Evolutionary conservation across 2,113 vertebrate genomes (phyloP), one percentile per base, ranked within the genome.

Genomic region (Pseudopipra pipra): DNA sequence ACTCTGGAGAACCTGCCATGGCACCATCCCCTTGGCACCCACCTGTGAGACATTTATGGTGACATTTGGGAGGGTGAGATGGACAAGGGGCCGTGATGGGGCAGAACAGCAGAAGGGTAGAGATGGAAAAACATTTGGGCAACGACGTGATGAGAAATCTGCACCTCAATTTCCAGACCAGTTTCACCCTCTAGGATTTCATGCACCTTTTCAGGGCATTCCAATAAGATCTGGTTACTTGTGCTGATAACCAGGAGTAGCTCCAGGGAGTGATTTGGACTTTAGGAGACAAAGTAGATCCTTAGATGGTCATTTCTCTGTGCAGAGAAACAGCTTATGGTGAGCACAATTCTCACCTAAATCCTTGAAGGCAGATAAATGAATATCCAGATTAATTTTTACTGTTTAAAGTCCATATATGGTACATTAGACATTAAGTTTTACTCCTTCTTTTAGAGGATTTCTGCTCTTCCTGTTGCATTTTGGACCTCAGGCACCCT

Each of bases 391-490:
- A 25, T 43, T 8, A 37, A 41, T 6, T 84, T 94, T 23, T 20
- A 9, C 10, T 46, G 47, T 20, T 41, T 14, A 0, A 81, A 75
- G 11, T 30, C 41, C 15, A 3, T 1, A 3, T 19, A 7, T 9
- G 6, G 10, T 9, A 9, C 0, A 5, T n/a, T 14, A 47, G 14
- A 20, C 14, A 23, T 52, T 23, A 24, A 77, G 44, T 56, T 90
- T 13, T 28, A 19, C 4, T 5, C 2, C 12, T 63, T 55, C 1
- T 86, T 61, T 46, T 14, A 46, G 37, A 55, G 6, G 15, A 41
- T 25, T 0, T 19, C 68, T 51, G 9, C 13, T 54, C 23, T 21
- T 92, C n/a, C 31, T 44, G 3, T 31, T 47, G 5, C 3, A 0
- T 5, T 54, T 9, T 67, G 72, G 11, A 41, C 31, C 17, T 59